These are phyloP conservation scores for Pollenia labialis DNA, from an alignment of 2,888 invertebrate genomes.

Conservation along the genomic window DNA sequence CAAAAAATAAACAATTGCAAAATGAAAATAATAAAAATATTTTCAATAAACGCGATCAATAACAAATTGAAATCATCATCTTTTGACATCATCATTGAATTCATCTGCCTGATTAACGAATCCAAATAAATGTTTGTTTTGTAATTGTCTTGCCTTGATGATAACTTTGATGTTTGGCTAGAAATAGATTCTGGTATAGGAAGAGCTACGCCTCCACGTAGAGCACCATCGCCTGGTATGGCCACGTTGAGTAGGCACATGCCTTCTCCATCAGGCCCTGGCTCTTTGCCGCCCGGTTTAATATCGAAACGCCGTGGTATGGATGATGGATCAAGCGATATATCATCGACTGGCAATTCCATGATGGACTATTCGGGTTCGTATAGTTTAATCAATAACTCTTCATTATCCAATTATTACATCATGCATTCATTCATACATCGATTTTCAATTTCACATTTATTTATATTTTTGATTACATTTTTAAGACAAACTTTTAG, in stretches of 20 bases:
- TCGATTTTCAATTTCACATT: constrained; percentile 21
- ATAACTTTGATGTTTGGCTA: constrained; percentile 79
- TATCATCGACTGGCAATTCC: constrained; percentile 91
- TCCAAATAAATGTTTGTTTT: constrained; percentile 55
- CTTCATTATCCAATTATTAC: constrained; percentile 40
- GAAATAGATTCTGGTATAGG: constrained; percentile 94
- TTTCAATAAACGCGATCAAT: constrained; percentile 29
- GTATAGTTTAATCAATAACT: constrained; percentile 77
- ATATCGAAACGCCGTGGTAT: constrained; percentile 89
- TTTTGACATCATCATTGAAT: constrained; percentile 46
- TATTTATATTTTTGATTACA: constrained; percentile 13
- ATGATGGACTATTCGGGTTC: constrained; percentile 94
- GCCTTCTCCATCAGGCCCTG: constrained; percentile 93
- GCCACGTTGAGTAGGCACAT: constrained; percentile 88
- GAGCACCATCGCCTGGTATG: constrained; percentile 94
- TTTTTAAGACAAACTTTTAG: constrained; percentile 1
- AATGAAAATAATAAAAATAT: constrained; percentile 18
- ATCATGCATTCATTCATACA: not conserved
- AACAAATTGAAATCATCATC: constrained; percentile 36
- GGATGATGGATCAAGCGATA: constrained; percentile 93
- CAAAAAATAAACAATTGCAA: constrained; percentile 23
- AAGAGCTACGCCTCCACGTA: constrained; percentile 93
- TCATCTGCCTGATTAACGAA: constrained; percentile 47
- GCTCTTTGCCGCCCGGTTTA: constrained; percentile 90
- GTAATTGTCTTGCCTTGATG: constrained; percentile 63